These are phyloP conservation scores for Petromus typicus DNA, from an alignment of 2,113 vertebrate genomes.

Conservation along the genomic window DNA sequence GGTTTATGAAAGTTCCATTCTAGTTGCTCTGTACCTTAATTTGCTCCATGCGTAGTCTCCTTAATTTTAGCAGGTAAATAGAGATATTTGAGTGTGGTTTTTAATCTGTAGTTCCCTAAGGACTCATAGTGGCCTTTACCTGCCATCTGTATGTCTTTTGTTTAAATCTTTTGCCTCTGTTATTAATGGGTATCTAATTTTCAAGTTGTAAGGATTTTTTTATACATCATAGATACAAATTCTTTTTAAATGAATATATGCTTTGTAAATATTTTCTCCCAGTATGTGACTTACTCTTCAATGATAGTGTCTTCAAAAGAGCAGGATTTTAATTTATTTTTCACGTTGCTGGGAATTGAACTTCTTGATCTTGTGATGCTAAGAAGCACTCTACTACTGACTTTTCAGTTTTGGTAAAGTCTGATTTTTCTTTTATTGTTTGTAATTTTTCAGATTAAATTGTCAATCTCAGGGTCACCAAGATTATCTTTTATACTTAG, in stretches of 20 bases:
- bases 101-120: neutral
- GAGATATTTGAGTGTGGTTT: neutral
- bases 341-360: neutral
- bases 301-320: neutral
- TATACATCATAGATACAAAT: neutral
- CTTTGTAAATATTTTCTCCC: neutral
- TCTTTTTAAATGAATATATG: neutral
- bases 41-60: neutral
- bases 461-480: neutral
- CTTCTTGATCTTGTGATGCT: neutral
- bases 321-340: neutral
- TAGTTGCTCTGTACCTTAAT: neutral
- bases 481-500: neutral
- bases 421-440: neutral
- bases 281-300: neutral
- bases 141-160: neutral
- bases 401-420: neutral
- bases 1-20: neutral
- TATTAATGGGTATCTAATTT: neutral
- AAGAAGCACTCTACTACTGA: neutral
- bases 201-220: neutral
- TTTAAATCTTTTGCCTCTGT: neutral
- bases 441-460: neutral
- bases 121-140: neutral
- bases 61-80: neutral